Evolutionary conservation across 2,113 vertebrate genomes (phyloP).

Genomic region (Elgaria multicarinata): DNA sequence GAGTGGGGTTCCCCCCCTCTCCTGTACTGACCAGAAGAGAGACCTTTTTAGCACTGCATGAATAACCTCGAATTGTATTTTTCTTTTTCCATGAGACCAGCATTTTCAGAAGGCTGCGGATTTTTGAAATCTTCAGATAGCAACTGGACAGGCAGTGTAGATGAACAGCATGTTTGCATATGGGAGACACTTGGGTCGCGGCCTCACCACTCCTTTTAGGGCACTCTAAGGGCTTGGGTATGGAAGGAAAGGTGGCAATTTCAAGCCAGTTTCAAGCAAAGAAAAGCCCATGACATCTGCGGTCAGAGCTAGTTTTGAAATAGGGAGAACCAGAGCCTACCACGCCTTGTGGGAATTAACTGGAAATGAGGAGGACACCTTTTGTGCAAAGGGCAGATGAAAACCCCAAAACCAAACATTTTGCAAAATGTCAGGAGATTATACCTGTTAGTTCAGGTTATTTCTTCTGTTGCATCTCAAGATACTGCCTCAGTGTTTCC

Average conservation of each 20-base stretch:
- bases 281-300: background rate
- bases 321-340: background rate
- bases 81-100: background rate
- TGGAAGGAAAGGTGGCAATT: background rate
- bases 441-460: background rate
- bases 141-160: background rate
- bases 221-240: background rate
- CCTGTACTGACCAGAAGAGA: background rate
- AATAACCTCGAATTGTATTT: background rate
- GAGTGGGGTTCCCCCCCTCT: background rate
- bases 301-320: background rate
- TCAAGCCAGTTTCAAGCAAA: background rate
- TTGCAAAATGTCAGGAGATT: background rate
- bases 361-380: background rate
- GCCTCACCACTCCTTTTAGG: background rate
- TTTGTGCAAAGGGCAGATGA: background rate
- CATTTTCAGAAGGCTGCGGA: conserved; percentile 2
- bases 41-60: conserved; percentile 12
- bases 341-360: background rate
- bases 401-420: background rate
- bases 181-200: background rate
- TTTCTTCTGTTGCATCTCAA: background rate
- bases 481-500: background rate
- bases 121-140: conserved; percentile 1
- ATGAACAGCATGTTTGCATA: background rate